phyloP scores from a whole-genome alignment of 2,113 vertebrate genomes.

The Bos taurus region ARS-UCD2.0 NC_037357.1:49262001-49262500 shows the following conservation, averaged over 20 bases:
- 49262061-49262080: not conserved
- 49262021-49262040: not conserved
- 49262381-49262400: not conserved
- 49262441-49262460: not conserved
- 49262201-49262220: not conserved
- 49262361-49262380: not conserved
- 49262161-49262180: not conserved
- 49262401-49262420: not conserved
- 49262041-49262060: not conserved
- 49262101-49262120: not conserved
- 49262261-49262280: not conserved
- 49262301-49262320: not conserved
- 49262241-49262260: not conserved
- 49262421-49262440: constrained; percentile 1
- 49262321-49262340: not conserved
- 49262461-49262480: not conserved
- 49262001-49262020: not conserved
- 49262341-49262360: not conserved
- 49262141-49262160: not conserved
- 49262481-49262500: not conserved
- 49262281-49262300: not conserved
- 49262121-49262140: not conserved
- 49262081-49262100: not conserved
- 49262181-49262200: not conserved
- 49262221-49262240: not conserved